Conservation (phyloP, 1,140 invertebrate species). For the Papilio glaucus region DNA sequence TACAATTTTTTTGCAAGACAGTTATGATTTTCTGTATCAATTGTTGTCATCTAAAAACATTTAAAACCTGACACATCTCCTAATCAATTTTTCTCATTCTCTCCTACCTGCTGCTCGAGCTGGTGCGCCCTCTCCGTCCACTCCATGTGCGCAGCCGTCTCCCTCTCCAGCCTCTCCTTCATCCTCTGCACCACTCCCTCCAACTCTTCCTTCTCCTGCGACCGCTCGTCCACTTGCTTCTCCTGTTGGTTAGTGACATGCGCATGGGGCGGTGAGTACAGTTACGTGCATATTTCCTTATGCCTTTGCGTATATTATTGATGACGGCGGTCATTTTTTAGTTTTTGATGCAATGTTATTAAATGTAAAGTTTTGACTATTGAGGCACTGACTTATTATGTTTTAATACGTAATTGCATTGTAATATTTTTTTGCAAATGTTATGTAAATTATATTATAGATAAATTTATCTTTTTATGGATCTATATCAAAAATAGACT, state of each 20-base stretch:
- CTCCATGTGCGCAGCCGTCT: slow-evolving; percentile 94
- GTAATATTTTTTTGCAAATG: background rate
- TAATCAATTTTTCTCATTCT: background rate
- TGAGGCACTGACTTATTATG: background rate
- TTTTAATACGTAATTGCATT: background rate
- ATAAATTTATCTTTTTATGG: background rate
- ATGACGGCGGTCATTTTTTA: background rate
- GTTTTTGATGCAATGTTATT: background rate
- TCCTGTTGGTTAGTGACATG: slow-evolving; percentile 83
- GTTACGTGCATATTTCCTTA: background rate
- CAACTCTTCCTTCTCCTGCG: slow-evolving; percentile 96
- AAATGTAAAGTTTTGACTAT: background rate
- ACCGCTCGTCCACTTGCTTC: slow-evolving; percentile 94
- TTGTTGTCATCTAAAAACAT: background rate
- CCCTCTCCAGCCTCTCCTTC: slow-evolving; percentile 95
- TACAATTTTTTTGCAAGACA: too few species aligned
- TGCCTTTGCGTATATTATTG: background rate
- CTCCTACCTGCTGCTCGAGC: slow-evolving; percentile 85
- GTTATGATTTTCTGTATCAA: too few species aligned
- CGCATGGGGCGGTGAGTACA: background rate
- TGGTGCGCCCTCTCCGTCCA: slow-evolving; percentile 91
- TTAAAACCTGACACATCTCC: background rate
- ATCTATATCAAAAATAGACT: background rate
- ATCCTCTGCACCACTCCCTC: slow-evolving; percentile 92
- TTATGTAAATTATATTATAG: background rate